phyloP scores from a whole-genome alignment of 2,113 vertebrate species.

The Lontra canadensis region DNA sequence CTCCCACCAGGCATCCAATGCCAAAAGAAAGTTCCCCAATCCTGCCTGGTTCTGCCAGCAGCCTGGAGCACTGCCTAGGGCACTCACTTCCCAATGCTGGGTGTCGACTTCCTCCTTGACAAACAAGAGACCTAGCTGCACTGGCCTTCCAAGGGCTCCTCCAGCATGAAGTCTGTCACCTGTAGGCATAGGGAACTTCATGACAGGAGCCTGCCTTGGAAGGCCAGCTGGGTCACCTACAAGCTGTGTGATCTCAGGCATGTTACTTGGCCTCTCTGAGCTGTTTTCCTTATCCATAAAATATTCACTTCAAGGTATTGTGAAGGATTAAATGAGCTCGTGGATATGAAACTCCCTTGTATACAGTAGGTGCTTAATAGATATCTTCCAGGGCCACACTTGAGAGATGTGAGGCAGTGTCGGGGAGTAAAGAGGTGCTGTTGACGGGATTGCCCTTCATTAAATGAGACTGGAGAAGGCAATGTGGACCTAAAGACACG shows the following conservation, averaged over 20 bases:
- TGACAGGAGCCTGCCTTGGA: not conserved
- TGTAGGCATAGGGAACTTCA: not conserved
- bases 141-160: not conserved
- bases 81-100: not conserved
- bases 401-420: not conserved
- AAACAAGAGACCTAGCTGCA: not conserved
- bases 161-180: not conserved
- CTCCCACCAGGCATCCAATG: not conserved
- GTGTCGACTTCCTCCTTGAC: constrained; percentile 44
- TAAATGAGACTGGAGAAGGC: not conserved
- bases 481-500: not conserved
- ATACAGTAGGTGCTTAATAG: not conserved
- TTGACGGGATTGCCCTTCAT: not conserved
- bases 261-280: not conserved
- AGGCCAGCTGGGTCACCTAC: not conserved
- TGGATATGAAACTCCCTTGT: not conserved
- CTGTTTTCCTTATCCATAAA: not conserved
- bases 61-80: constrained; percentile 24
- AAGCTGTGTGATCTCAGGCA: not conserved
- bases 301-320: not conserved
- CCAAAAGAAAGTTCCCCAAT: constrained; percentile 45
- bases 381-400: not conserved
- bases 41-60: constrained; percentile 9
- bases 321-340: not conserved
- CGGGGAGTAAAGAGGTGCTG: not conserved